Conservation (phyloP, 2,888 invertebrate genomes). For the Drosophila melanosoma region DNA sequence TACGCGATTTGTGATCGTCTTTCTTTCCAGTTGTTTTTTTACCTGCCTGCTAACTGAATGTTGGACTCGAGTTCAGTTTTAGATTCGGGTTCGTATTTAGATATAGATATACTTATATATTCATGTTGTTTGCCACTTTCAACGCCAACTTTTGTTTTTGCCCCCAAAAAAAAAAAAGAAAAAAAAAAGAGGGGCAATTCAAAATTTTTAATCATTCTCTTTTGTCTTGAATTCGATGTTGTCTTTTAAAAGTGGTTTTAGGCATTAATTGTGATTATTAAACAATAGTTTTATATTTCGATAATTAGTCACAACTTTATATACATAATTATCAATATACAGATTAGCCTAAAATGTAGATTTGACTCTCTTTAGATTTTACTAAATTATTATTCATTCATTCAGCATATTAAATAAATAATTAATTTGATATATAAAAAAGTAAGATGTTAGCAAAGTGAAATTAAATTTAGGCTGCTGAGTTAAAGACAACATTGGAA, state of each 20-base stretch:
- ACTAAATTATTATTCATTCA: not conserved
- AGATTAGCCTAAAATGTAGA: not conserved
- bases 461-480: not conserved
- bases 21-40: conserved; percentile 17
- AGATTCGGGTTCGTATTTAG: conserved; percentile 2
- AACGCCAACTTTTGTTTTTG: conserved; percentile 29
- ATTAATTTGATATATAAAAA: too few relatives aligned
- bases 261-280: conserved; percentile 23
- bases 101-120: not conserved
- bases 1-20: conserved; percentile 53
- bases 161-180: not conserved
- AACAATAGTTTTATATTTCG: conserved; percentile 38
- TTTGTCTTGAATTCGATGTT: conserved; percentile 31
- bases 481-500: not conserved
- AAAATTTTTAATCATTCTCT: conserved; percentile 49
- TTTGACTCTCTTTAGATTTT: not conserved
- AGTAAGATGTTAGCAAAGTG: too few relatives aligned
- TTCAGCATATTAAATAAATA: not conserved
- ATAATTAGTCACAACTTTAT: conserved; percentile 14
- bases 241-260: conserved; percentile 22
- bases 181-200: not conserved
- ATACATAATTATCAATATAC: not conserved
- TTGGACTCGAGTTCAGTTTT: conserved; percentile 4
- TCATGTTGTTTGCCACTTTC: conserved; percentile 27
- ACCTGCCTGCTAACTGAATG: conserved; percentile 7